Base-by-base conservation (phyloP, 2,888 invertebrate species). In the Agonopterix subpropinquella region DNA sequence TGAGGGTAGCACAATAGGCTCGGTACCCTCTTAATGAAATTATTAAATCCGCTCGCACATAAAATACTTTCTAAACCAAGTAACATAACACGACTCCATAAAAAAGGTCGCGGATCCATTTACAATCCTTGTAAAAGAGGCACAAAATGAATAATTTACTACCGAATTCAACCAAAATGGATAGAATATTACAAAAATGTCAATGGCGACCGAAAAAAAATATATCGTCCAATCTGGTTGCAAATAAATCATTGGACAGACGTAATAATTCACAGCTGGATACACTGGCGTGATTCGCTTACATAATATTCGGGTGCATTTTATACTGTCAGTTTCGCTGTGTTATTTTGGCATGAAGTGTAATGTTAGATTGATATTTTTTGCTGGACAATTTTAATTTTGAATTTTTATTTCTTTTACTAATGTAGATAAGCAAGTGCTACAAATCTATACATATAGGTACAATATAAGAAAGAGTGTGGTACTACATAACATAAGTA, bases 211-310 rank as follows among this genome's bases (percentile, higher is more conserved):
- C 39, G 51, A 56, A 59, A 56, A 65, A 64, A 66, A 70, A 62
- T 11, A 28, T 46, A 65, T 47, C 45, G 54, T 41, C 56, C 65
- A 69, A 70, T 73, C 68, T 59, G 55, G 52, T 51, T 55, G 53
- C 56, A 52, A 55, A 67, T 74, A 74, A 75, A 76, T 76, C 74
- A 72, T 70, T 56, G 56, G 51, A 53, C 62, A 66, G 63, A 62
- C 64, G 68, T 56, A 62, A 67, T 66, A 65, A 58, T 62, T 66
- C 64, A 65, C 59, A 58, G 49, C 52, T 48, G 58, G 58, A 45
- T 47, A 47, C 43, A 46, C 45, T 28, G 46, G n/a, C 41, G 46
- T 41, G 41, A 18, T n/a, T 11, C 28, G 46, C 45, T 41, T 48
- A 48, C 48, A 48, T 41, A 44, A 44, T 45, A n/a, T 43, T 48